phyloP scores from a whole-genome alignment of 1,140 invertebrate species.

The Rhopalosiphum padi region DNA sequence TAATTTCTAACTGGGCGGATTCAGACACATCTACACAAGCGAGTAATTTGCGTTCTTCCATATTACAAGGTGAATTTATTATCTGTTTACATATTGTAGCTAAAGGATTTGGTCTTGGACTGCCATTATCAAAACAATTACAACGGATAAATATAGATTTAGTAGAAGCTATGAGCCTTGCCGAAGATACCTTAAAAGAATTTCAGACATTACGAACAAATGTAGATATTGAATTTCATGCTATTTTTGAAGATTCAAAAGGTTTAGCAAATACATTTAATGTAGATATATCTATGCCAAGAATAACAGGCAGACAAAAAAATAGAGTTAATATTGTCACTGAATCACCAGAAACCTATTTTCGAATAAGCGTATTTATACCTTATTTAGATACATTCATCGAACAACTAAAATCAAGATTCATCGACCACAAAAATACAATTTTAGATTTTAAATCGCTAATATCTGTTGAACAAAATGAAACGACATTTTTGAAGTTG shows the following conservation, averaged over 20 bases:
- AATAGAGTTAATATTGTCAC: background rate
- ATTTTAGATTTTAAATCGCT: constrained; percentile 10
- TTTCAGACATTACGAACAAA: background rate
- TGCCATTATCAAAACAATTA: constrained; percentile 20
- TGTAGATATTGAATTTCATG: too few species aligned
- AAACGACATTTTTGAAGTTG: background rate
- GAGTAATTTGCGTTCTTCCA: background rate
- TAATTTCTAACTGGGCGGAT: background rate
- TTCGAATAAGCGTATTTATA: background rate
- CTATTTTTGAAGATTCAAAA: background rate
- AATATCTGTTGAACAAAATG: background rate
- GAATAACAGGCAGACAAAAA: background rate
- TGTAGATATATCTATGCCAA: background rate
- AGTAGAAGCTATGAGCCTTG: background rate
- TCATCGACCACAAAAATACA: background rate
- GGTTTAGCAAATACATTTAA: background rate
- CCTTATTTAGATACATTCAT: background rate
- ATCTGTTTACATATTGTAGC: background rate
- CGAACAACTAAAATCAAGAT: background rate
- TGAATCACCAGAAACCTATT: background rate
- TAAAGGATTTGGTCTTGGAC: background rate
- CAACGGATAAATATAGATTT: background rate
- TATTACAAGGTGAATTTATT: background rate
- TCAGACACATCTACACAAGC: constrained; percentile 1
- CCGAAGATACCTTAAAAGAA: background rate